phyloP scores from a whole-genome alignment of 2,888 invertebrate genomes.

The Hecatera dysodea region DNA sequence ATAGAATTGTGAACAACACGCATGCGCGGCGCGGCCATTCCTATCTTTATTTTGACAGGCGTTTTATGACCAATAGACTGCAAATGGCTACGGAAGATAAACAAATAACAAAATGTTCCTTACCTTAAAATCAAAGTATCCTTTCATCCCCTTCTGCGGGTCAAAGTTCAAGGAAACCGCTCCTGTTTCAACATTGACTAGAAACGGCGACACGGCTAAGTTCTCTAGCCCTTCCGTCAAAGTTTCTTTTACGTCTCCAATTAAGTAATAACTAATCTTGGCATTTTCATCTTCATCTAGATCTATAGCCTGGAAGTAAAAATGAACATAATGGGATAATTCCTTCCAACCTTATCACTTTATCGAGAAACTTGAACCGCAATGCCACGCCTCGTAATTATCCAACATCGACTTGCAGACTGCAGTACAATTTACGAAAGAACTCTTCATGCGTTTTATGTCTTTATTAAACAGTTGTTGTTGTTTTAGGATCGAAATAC shows the following conservation, averaged over 20 bases:
- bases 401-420: conserved; percentile 8
- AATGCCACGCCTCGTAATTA: neutral
- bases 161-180: conserved; percentile 97
- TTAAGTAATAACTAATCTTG: conserved; percentile 93
- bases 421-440: conserved; percentile 1
- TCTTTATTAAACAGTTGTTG: neutral
- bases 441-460: neutral
- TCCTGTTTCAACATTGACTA: conserved; percentile 95
- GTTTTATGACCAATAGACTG: conserved; percentile 21
- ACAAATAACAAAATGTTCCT: conserved; percentile 10
- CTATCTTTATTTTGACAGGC: conserved; percentile 45
- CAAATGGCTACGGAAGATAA: neutral
- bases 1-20: conserved; percentile 28
- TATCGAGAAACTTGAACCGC: conserved; percentile 4
- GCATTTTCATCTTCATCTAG: conserved; percentile 94
- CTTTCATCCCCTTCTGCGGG: conserved; percentile 99
- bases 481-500: neutral
- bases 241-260: conserved; percentile 95
- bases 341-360: neutral
- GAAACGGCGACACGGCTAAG: conserved; percentile 94
- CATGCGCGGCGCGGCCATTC: conserved; percentile 43
- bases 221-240: conserved; percentile 96
- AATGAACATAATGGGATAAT: neutral
- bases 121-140: conserved; percentile 98
- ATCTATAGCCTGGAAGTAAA: conserved; percentile 92